phyloP scores from a whole-genome alignment of 1,140 invertebrate genomes.

The Brachystomella parvula region DNA sequence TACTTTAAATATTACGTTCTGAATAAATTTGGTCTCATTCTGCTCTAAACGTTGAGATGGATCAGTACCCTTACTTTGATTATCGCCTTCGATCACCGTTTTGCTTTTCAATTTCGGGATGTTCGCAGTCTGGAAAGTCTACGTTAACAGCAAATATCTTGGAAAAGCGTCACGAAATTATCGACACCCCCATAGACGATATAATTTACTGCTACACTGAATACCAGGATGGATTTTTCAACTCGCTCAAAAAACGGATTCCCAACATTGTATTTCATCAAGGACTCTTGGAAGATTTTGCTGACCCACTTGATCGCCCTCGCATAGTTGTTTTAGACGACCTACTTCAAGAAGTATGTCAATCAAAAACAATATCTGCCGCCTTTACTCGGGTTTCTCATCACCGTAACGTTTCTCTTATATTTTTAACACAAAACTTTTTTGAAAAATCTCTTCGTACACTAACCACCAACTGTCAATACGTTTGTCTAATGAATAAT shows the following conservation, averaged over 20 bases:
- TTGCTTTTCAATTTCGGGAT: neutral
- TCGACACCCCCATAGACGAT: neutral
- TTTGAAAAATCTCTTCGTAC: neutral
- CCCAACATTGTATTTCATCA: conserved; percentile 10
- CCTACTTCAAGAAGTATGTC: neutral
- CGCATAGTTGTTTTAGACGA: conserved; percentile 6
- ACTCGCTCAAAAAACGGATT: neutral
- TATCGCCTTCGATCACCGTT: neutral
- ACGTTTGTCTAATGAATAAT: neutral
- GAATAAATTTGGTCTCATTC: neutral
- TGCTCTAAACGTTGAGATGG: neutral
- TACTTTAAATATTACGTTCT: neutral
- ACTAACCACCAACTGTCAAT: neutral
- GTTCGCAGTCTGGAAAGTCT: conserved; percentile 6
- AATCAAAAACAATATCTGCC: neutral
- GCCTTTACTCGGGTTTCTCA: conserved; percentile 1
- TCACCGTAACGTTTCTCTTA: conserved; percentile 5
- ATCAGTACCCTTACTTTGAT: conserved; percentile 3
- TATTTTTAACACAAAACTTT: conserved; percentile 10
- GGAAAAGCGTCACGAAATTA: neutral
- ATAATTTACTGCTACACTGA: conserved; percentile 13
- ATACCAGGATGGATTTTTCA: conserved; percentile 3
- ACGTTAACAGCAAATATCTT: neutral
- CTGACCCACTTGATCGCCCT: neutral
- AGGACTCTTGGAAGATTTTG: conserved; percentile 7